Conservation (phyloP, 2,113 vertebrate species). For the Picathartes gymnocephalus region DNA sequence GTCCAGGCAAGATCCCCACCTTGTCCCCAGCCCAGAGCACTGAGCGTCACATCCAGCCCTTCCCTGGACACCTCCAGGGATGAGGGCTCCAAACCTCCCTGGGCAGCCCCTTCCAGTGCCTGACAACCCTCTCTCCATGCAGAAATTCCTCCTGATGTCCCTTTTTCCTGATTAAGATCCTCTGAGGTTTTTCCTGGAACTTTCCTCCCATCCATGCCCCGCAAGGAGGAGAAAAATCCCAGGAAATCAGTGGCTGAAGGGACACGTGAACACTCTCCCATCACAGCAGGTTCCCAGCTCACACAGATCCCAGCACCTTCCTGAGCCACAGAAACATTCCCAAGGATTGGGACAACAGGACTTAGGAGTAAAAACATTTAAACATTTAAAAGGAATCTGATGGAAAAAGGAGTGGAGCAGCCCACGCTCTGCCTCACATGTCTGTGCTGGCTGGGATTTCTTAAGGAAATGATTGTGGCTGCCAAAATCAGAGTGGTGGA, state of each 20-base stretch:
- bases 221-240: background rate
- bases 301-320: background rate
- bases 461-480: background rate
- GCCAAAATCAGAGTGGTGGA: background rate
- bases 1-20: background rate
- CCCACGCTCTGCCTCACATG: background rate
- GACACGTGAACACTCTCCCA: rapidly evolving
- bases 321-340: background rate
- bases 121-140: background rate
- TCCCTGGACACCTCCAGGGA: background rate
- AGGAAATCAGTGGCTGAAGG: background rate
- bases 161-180: background rate
- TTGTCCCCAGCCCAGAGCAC: background rate
- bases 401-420: background rate
- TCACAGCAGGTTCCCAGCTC: background rate
- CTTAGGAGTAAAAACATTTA: background rate
- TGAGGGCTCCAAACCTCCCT: background rate
- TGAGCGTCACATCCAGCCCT: background rate
- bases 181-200: background rate
- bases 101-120: too few relatives aligned
- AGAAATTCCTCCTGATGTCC: background rate
- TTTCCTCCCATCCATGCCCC: rapidly evolving
- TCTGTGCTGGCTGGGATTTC: background rate
- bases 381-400: background rate
- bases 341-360: background rate